Evolutionary conservation across 2,797 vertebrate genomes (phyloP), one percentile per base, ranked within the genome.

Genomic region (Peromyscus aztecus): DNA sequence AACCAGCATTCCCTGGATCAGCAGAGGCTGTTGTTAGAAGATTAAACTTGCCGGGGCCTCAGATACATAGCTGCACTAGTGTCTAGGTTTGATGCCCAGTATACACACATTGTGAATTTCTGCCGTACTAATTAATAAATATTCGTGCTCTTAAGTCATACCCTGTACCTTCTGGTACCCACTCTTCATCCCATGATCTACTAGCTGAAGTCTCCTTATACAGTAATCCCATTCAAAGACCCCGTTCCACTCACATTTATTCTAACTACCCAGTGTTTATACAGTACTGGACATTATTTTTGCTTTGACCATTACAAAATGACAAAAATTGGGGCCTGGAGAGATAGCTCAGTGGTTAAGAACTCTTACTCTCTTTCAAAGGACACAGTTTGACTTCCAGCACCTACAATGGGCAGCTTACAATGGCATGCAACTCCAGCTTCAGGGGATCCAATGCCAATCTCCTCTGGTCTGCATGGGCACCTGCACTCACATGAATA

Each of bases 1-100:
- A 75, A 73, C 40, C 71, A 87, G 1, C 91, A 59, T 67, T 57
- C 7, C 49, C 40, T 89, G 11, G 34, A 67, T 81, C 24, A 89
- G 34, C 80, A 46, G 7, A 90, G 92, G 65, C 80, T 23, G 13
- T 55, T 83, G 19, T 90, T 96, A 84, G 89, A 84, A 65, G 23
- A 77, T 19, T 90, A 49, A 92, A 88, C 46, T 83, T 89, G 21
- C 13, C 34, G 34, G 43, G 3, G 21, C 63, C 21, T 67, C 63
- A 85, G 63, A 49, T 67, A 49, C 63, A n/a, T 49, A n/a, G 43
- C 83, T 89, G 19, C 43, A n/a, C 37, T 57, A 23, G 71, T 17
- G 13, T 57, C 55, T n/a, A 61, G 57, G 34, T 87, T 73, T 55
- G n/a, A n/a, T 61, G 10, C 29, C 55, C 11, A 89, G 71, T 27